phyloP scores from a whole-genome alignment of 2,797 vertebrate genomes.

The Gila robusta region DNA sequence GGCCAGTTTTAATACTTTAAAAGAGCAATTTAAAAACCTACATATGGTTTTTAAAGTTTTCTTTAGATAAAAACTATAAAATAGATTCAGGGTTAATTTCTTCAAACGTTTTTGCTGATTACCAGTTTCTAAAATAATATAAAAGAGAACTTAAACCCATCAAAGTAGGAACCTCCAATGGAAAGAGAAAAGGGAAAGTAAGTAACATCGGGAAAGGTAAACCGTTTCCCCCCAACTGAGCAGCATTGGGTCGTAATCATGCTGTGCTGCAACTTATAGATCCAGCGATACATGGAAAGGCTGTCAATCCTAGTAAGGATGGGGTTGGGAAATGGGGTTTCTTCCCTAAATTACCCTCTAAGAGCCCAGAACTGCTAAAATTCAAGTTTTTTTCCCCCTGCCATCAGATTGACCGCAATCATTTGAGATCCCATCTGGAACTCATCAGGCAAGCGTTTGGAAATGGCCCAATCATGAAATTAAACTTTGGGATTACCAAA shows the following conservation, averaged over 20 bases:
- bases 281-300: conserved; percentile 15
- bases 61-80: background rate
- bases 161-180: background rate
- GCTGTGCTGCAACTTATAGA: conserved; percentile 20
- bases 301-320: conserved; percentile 22
- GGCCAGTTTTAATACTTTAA: background rate
- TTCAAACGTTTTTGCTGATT: background rate
- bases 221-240: background rate
- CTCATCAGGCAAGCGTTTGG: conserved; percentile 64
- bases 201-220: background rate
- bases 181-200: conserved; percentile 31
- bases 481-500: conserved; percentile 67
- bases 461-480: conserved; percentile 66
- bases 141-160: background rate
- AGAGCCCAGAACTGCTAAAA: conserved; percentile 61
- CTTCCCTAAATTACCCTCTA: conserved; percentile 34
- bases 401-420: conserved; percentile 60
- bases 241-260: background rate
- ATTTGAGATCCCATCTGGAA: conserved; percentile 65
- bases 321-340: background rate
- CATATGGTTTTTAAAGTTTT: background rate
- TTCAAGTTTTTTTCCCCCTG: conserved; percentile 54
- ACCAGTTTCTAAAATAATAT: background rate
- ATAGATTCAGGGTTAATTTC: background rate
- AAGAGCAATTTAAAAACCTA: background rate